Evolutionary conservation across 1,140 invertebrate genomes (phyloP), one percentile per base, ranked within the genome.

Genomic region (Bombus huntii): DNA sequence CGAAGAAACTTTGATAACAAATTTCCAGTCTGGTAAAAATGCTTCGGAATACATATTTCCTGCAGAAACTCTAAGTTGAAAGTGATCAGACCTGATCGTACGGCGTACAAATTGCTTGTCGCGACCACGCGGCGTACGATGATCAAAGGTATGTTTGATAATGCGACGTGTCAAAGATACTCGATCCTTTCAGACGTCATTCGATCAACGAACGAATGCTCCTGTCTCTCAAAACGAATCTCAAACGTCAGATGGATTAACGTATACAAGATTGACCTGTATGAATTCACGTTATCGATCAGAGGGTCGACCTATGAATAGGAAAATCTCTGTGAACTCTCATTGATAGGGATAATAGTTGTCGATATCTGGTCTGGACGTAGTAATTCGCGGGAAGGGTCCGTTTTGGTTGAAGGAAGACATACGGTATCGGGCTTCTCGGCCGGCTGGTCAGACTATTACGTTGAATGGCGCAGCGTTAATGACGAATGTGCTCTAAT

Each of bases 331-430:
- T 57, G 75, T 78, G 62, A 90, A 87, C 78, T 75, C 59, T 47
- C n/a, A 42, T 62, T 47, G 72, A 31, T 62, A 76, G 37, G 78
- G 42, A 78, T 65, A 57, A 75, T 62, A 57, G 83, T 79, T 53
- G 57, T 72, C 77, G 65, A 62, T 79, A 62, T 68, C 44, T 10
- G 22, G 4, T 1, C 47, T 57, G 34, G 42, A 59, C 39, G 82
- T 83, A 77, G 86, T 85, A 89, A 90, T 85, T 87, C 71, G 86
- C 87, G 47, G 68, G 70, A 81, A 72, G 25, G n/a, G 75, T 87
- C 79, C 86, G 82, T 90, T 80, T 88, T 85, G 88, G 86, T 88
- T 65, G 88, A 90, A 90, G 89, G 88, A 89, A 90, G 89, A 90
- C 77, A 76, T 89, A 90, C 80, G 89, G 75, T 83, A 77, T 76